These are phyloP conservation scores for Campoletis sonorensis DNA, from an alignment of 1,140 invertebrate genomes.

Conservation along the genomic window DNA sequence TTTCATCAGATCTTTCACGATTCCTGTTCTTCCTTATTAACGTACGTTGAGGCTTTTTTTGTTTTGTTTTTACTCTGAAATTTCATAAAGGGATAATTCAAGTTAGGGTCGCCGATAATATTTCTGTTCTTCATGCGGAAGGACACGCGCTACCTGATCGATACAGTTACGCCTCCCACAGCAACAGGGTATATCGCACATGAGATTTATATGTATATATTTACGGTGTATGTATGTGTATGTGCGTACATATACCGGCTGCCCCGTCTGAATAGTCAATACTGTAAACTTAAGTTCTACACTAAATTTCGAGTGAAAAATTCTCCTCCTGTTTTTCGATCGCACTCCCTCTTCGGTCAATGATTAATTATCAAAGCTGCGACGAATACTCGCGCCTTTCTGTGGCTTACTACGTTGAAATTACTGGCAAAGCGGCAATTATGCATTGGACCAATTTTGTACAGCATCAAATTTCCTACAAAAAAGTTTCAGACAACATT, in stretches of 20 bases:
- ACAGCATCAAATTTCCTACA: neutral
- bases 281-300: no score
- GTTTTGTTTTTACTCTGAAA: neutral
- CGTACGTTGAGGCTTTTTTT: neutral
- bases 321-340: no score
- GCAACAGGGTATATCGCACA: constrained; percentile 66
- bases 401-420: no score
- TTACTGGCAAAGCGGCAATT: no score
- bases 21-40: neutral
- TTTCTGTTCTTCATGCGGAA: constrained; percentile 23
- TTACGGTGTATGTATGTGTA: neutral
- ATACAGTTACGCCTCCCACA: constrained; percentile 69
- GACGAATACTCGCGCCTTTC: no score
- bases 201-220: constrained; percentile 27
- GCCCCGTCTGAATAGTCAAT: no score
- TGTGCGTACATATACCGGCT: no score
- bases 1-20: neutral
- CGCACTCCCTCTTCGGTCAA: no score
- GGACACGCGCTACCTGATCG: constrained; percentile 64
- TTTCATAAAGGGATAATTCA: constrained; percentile 24
- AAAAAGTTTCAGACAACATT: neutral
- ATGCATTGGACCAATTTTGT: no score
- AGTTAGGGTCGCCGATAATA: neutral
- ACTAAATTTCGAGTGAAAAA: no score
- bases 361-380: neutral